Percentiles rank a stretch among this genome's conserved stretches.
phyloP scores from a whole-genome alignment of 2,888 invertebrate genomes.

The Drosophila pegasa region DNA sequence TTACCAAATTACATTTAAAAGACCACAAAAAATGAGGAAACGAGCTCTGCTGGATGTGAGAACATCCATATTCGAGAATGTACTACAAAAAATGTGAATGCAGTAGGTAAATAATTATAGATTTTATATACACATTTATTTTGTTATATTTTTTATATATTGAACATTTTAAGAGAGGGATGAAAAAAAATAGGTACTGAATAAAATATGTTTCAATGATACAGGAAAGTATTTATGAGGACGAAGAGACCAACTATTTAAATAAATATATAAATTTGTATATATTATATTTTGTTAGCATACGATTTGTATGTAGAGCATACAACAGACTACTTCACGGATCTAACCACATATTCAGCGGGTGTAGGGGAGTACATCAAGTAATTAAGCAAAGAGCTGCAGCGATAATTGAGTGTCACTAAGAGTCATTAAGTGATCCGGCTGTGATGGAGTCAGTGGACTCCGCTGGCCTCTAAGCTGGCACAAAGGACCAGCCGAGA shows the following conservation, averaged over 20 bases:
- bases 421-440: slow-evolving; percentile 74
- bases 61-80: slow-evolving; percentile 9
- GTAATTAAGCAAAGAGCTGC: slow-evolving; percentile 69
- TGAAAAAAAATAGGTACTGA: background rate
- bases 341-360: slow-evolving; percentile 17
- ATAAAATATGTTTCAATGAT: background rate
- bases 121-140: too few relatives aligned
- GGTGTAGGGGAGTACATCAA: slow-evolving; percentile 51
- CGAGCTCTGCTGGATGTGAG: slow-evolving; percentile 1
- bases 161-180: background rate
- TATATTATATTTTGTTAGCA: too few relatives aligned
- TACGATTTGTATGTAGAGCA: background rate
- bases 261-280: too few relatives aligned
- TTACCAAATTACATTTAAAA: slow-evolving; percentile 55
- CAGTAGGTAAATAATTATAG: background rate
- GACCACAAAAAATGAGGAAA: slow-evolving; percentile 15
- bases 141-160: background rate
- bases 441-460: slow-evolving; percentile 19
- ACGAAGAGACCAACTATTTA: too few relatives aligned
- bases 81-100: background rate
- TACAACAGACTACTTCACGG: background rate
- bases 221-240: too few relatives aligned
- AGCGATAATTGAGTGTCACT: slow-evolving; percentile 79
- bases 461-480: slow-evolving; percentile 44
- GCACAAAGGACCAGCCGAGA: slow-evolving; percentile 35